A percentile compares a stretch with the other conserved stretches of the same genome.
Evolutionary conservation across 2,888 invertebrate genomes (phyloP).

Genomic region (Chrysina gloriosa): DNA sequence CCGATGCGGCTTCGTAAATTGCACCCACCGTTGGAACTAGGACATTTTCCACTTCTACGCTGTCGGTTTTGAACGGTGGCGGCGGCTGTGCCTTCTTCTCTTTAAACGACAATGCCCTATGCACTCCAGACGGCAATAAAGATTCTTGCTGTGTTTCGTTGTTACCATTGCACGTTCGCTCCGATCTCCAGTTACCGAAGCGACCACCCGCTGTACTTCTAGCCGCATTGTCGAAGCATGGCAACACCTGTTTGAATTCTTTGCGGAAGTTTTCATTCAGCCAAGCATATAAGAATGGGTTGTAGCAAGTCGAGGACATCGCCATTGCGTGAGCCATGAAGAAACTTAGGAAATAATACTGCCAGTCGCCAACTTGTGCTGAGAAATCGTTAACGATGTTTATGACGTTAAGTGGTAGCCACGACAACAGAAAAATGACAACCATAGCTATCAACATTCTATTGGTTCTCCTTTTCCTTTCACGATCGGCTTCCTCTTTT

Average conservation of each 20-base stretch:
- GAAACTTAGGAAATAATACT: conserved; percentile 89
- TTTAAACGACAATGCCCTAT: conserved; percentile 69
- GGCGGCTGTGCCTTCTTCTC: conserved; percentile 57
- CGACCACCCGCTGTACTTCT: conserved; percentile 53
- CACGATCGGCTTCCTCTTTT: conserved; percentile 90
- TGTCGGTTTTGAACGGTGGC: conserved; percentile 65
- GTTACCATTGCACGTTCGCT: conserved; percentile 80
- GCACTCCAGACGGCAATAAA: conserved; percentile 65
- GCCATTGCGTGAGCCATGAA: conserved; percentile 90
- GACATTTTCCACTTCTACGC: conserved; percentile 71
- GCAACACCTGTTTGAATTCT: conserved; percentile 84
- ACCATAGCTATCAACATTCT: conserved; percentile 99
- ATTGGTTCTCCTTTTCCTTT: conserved; percentile 91
- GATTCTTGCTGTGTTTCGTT: conserved; percentile 76
- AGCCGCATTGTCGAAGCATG: conserved; percentile 69
- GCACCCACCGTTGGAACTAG: conserved; percentile 63
- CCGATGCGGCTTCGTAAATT: conserved; percentile 63
- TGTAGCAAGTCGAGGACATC: conserved; percentile 95
- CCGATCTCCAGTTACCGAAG: conserved; percentile 72
- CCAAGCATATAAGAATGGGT: conserved; percentile 95
- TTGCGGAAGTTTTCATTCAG: conserved; percentile 94
- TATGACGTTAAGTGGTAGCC: conserved; percentile 91
- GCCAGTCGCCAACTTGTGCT: conserved; percentile 78
- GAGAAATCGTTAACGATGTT: conserved; percentile 89
- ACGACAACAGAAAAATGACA: conserved; percentile 94